Evolutionary conservation across 2,888 invertebrate genomes (phyloP), one percentile per base, ranked within the genome.

Genomic region (Spatulosminthurus flaviceps): DNA sequence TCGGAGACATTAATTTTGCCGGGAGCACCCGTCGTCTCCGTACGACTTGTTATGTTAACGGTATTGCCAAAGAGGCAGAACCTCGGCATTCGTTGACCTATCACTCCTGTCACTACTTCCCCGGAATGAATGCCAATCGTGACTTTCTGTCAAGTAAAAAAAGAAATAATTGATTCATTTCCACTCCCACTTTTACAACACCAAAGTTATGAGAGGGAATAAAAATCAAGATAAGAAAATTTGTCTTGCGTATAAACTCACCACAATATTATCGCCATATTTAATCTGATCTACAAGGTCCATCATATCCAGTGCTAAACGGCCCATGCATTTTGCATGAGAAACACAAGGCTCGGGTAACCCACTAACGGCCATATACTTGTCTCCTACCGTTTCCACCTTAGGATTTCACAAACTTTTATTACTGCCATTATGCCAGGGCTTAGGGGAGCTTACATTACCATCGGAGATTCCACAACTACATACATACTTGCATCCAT

Each of bases 381-480:
- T 97, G 88, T 97, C 97, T 80, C 97, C 97, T 26, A 97, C 96
- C 16, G 97, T 98, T 89, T 98, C 97, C 81, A 98, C 97, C 97
- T 97, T 86, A 13, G 13, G 41, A n/a, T 4, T 34, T 34, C 34
- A 34, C 9, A 34, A 34, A 34, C n/a, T n/a, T n/a, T n/a, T n/a
- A n/a, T n/a, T n/a, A n/a, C n/a, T n/a, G n/a, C n/a, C n/a, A n/a
- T n/a, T n/a, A n/a, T n/a, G n/a, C n/a, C n/a, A n/a, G n/a, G n/a
- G n/a, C n/a, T n/a, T n/a, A n/a, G n/a, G n/a, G n/a, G n/a, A n/a
- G n/a, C n/a, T n/a, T n/a, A n/a, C n/a, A n/a, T n/a, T n/a, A n/a
- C n/a, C n/a, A n/a, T n/a, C n/a, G n/a, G n/a, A n/a, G n/a, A n/a
- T n/a, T n/a, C n/a, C n/a, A n/a, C n/a, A n/a, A n/a, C n/a, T n/a